Evolutionary conservation across 2,113 vertebrate species (phyloP).

Genomic region (Tamias sibiricus): DNA sequence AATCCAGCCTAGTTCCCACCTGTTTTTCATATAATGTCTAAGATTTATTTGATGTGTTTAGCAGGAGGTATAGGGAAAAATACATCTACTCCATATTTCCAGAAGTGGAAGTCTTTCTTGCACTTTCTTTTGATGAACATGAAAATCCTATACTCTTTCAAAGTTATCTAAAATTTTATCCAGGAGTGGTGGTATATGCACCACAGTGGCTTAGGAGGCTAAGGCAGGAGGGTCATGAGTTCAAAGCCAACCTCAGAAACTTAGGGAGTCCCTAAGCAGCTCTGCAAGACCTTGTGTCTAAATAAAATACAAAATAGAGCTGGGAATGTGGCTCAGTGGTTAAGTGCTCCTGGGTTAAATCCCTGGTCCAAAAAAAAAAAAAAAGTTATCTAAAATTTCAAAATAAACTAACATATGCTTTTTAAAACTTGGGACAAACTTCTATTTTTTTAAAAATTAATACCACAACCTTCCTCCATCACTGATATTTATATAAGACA

Average conservation of each 20-base stretch:
- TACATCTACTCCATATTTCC: background rate
- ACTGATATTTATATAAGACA: background rate
- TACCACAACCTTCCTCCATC: background rate
- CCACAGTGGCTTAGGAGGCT: too few relatives aligned
- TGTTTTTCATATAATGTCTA: background rate
- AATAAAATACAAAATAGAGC: too few relatives aligned
- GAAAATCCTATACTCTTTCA: background rate
- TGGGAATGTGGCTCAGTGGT: too few relatives aligned
- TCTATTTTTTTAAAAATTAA: slow-evolving; percentile 3
- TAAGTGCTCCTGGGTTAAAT: too few relatives aligned
- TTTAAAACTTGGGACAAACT: background rate
- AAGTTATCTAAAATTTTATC: background rate
- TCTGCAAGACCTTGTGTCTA: too few relatives aligned
- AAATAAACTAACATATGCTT: slow-evolving; percentile 28
- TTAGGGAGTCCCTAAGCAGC: too few relatives aligned
- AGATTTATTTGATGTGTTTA: background rate
- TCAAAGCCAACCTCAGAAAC: too few relatives aligned
- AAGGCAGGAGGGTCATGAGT: too few relatives aligned
- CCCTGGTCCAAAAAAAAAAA: too few relatives aligned
- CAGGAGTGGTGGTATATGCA: too few relatives aligned
- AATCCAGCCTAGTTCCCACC: background rate
- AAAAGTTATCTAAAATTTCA: background rate
- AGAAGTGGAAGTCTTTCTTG: background rate
- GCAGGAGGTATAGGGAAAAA: background rate
- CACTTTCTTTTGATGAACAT: background rate